phyloP scores from a whole-genome alignment of 2,113 vertebrate species.

The Phalacrocorax brasilianus region DNA sequence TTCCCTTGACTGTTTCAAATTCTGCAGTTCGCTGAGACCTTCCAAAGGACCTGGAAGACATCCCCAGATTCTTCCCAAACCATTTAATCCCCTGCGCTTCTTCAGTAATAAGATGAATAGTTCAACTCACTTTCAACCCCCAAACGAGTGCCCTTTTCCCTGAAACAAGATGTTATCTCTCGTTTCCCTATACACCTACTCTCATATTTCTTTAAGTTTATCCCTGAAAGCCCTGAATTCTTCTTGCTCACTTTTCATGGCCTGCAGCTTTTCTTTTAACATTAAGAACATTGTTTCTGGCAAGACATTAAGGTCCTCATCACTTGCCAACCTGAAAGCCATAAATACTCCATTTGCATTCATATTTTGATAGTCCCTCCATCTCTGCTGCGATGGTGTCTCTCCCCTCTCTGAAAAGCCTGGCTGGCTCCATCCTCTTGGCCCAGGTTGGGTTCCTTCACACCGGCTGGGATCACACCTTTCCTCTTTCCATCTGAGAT shows the following conservation, averaged over 20 bases:
- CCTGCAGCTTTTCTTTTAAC: conserved; percentile 48
- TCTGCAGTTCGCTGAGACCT: neutral
- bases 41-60: neutral
- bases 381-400: neutral
- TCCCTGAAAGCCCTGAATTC: conserved; percentile 20
- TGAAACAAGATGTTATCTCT: conserved; percentile 54
- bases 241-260: neutral
- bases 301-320: conserved; percentile 53
- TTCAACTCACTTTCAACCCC: neutral
- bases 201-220: conserved; percentile 4
- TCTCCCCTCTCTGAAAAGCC: neutral
- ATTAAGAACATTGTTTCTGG: conserved; percentile 49
- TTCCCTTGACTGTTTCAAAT: neutral
- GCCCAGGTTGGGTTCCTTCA: neutral
- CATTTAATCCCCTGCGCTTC: neutral
- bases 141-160: conserved; percentile 39
- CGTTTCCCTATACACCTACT: conserved; percentile 38
- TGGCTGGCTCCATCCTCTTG: neutral
- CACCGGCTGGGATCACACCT: neutral
- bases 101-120: neutral
- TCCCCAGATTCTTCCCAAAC: neutral
- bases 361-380: neutral
- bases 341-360: conserved; percentile 28
- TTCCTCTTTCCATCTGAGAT: neutral
- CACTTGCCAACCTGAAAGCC: conserved; percentile 17